Evolutionary conservation across 2,888 invertebrate species (phyloP).

Genomic region (Dolomedes plantarius): DNA sequence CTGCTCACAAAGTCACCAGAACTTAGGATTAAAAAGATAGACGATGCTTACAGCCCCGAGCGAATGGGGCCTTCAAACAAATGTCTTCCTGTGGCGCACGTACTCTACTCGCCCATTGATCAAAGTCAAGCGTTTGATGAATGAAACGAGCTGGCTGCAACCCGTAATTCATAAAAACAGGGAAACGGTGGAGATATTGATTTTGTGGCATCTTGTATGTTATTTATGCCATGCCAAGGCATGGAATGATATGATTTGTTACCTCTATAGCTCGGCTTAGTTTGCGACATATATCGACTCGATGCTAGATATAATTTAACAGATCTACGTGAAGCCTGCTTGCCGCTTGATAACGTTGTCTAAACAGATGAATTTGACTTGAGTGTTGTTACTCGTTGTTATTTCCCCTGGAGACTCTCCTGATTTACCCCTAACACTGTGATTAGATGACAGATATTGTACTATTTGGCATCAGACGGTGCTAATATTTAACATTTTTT

Average conservation of each 20-base stretch:
- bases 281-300: not conserved
- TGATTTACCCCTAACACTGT: too few relatives aligned
- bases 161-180: constrained; percentile 12
- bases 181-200: constrained; percentile 3
- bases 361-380: too few relatives aligned
- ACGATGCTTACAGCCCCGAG: not conserved
- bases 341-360: too few relatives aligned
- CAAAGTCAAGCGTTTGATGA: constrained; percentile 1
- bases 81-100: constrained; percentile 8
- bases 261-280: not conserved
- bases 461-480: too few relatives aligned
- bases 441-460: too few relatives aligned
- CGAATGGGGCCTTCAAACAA: not conserved
- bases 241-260: not conserved
- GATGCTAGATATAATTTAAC: too few relatives aligned
- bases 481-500: too few relatives aligned
- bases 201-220: constrained; percentile 12
- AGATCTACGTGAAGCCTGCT: too few relatives aligned
- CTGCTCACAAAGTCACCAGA: too few relatives aligned
- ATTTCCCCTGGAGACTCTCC: too few relatives aligned
- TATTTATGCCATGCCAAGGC: not conserved
- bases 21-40: constrained; percentile 9
- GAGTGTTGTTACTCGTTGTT: too few relatives aligned
- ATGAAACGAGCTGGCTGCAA: not conserved
- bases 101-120: not conserved